These are phyloP conservation scores for Trichogramma dendrolimi DNA, from an alignment of 2,888 invertebrate genomes.

Conservation along the genomic window DNA sequence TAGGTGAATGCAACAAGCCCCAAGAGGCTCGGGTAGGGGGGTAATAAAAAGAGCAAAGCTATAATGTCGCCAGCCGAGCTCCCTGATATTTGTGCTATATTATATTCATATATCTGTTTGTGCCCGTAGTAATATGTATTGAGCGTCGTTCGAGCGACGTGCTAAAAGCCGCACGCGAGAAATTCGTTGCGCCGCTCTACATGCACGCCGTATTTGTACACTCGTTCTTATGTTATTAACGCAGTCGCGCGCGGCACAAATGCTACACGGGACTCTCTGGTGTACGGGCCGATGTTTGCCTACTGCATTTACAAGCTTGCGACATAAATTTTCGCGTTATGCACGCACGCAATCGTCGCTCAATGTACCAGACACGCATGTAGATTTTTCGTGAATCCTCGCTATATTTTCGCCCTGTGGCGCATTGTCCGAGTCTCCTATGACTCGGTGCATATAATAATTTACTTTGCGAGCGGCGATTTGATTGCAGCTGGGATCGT, in stretches of 20 bases:
- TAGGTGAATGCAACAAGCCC: conserved; percentile 25
- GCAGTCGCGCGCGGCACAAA: neutral
- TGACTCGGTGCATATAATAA: too few relatives aligned
- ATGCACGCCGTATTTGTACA: too few relatives aligned
- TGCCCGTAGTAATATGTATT: conserved; percentile 12
- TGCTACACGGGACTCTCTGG: too few relatives aligned
- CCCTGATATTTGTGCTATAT: conserved; percentile 18
- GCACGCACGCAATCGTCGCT: neutral
- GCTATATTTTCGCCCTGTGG: too few relatives aligned
- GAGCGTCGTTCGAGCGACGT: conserved; percentile 25
- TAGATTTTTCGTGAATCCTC: conserved; percentile 7
- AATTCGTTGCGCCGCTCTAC: conserved; percentile 25
- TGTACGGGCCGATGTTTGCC: neutral
- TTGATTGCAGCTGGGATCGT: too few relatives aligned
- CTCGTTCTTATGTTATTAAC: neutral
- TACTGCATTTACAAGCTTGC: neutral
- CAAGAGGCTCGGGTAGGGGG: conserved; percentile 8
- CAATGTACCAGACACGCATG: neutral
- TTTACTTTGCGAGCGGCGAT: too few relatives aligned
- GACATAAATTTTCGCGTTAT: conserved; percentile 25
- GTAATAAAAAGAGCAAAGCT: neutral
- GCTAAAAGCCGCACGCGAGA: conserved; percentile 26
- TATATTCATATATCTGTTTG: too few relatives aligned
- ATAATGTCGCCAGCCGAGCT: conserved; percentile 23
- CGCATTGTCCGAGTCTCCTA: too few relatives aligned